Evolutionary conservation across 1,140 invertebrate species (phyloP).

Genomic region (Brachionus koreanus): DNA sequence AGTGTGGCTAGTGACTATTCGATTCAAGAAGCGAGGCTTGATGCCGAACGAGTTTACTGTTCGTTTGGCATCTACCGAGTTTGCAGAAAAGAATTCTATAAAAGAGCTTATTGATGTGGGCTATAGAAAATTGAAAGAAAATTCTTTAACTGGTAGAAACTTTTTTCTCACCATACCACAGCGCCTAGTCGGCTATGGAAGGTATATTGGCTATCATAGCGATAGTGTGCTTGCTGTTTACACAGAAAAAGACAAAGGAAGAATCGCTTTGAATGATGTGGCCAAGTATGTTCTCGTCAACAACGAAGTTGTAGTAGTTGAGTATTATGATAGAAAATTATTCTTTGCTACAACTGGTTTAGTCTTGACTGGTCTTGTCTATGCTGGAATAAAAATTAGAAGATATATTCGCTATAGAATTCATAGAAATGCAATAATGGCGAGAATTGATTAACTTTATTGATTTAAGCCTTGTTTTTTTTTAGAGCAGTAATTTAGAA

Average conservation of each 20-base stretch:
- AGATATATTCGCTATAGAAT: conserved; percentile 37
- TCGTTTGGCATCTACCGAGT: conserved; percentile 27
- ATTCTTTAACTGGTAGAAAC: conserved; percentile 18
- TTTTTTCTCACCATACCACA: conserved; percentile 42
- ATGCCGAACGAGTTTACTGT: conserved; percentile 42
- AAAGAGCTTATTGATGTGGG: conserved; percentile 24
- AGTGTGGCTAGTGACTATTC: conserved; percentile 33
- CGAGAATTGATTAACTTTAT: not conserved
- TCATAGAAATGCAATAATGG: not conserved
- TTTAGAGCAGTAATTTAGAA: not conserved
- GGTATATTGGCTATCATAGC: conserved; percentile 32
- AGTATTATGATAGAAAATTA: conserved; percentile 43
- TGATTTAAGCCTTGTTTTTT: not conserved
- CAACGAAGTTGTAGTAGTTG: conserved; percentile 38
- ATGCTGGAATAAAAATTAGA: conserved; percentile 36
- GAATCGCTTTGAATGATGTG: conserved; percentile 38
- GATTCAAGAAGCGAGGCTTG: conserved; percentile 28
- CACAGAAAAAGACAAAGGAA: conserved; percentile 40
- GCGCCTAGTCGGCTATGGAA: conserved; percentile 25
- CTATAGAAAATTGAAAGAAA: conserved; percentile 21
- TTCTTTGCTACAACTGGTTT: conserved; percentile 3
- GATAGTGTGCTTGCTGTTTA: conserved; percentile 39
- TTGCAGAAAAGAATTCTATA: not conserved
- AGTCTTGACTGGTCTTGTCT: not conserved
- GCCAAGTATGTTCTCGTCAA: conserved; percentile 37